phyloP scores from a whole-genome alignment of 2,113 vertebrate genomes.

The Scortum barcoo region DNA sequence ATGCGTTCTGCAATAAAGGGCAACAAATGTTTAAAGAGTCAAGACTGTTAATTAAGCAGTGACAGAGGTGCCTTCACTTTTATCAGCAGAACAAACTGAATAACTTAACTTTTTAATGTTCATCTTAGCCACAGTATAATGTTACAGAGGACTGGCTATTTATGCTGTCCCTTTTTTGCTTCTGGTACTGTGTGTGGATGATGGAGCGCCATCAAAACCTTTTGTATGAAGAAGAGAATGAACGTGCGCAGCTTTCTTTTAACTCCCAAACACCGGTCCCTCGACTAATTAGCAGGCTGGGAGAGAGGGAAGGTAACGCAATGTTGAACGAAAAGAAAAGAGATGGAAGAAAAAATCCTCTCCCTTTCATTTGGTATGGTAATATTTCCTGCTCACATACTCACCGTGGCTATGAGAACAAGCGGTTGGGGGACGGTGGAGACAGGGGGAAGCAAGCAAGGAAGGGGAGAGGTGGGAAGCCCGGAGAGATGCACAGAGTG shows the following conservation, averaged over 20 bases:
- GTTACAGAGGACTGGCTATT: constrained; percentile 2
- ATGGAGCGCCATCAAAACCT: constrained; percentile 72
- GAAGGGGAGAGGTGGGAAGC: constrained; percentile 62
- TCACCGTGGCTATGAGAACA: constrained; percentile 74
- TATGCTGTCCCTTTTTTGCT: constrained; percentile 23
- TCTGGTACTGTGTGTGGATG: constrained; percentile 50
- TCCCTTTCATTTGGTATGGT: constrained; percentile 82
- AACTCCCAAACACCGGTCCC: constrained; percentile 80
- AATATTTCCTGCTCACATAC: constrained; percentile 83
- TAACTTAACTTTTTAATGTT: neutral
- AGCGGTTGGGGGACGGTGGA: constrained; percentile 67
- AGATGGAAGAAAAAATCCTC: constrained; percentile 65
- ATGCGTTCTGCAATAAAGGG: neutral
- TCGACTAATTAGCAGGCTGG: constrained; percentile 82
- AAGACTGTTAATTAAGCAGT: neutral
- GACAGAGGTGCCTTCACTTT: neutral
- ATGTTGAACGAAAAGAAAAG: constrained; percentile 77
- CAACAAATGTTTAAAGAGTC: neutral
- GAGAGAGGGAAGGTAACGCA: constrained; percentile 75
- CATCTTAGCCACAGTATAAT: neutral
- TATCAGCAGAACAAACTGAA: neutral
- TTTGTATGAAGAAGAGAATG: constrained; percentile 76
- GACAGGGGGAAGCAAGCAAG: constrained; percentile 48
- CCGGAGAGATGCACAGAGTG: constrained; percentile 54
- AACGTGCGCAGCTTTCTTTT: constrained; percentile 69